These are phyloP conservation scores for Xylocampa areola DNA, from an alignment of 2,888 invertebrate genomes.

Conservation along the genomic window DNA sequence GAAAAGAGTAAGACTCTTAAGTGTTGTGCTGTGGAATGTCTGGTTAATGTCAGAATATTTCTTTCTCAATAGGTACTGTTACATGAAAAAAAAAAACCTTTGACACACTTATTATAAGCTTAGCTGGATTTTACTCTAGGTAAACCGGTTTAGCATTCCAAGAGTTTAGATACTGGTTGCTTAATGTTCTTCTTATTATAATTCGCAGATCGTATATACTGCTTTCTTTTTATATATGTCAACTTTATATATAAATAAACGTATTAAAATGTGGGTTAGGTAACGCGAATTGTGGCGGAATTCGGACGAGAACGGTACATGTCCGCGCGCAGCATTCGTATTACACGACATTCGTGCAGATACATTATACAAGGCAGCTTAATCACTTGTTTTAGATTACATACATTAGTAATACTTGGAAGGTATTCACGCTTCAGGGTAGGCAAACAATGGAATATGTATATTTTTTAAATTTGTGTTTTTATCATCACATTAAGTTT, in stretches of 20 bases:
- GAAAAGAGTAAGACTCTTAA: neutral
- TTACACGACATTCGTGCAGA: slow-evolving; percentile 52
- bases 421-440: slow-evolving; percentile 41
- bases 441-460: slow-evolving; percentile 18
- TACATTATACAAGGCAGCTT: slow-evolving; percentile 57
- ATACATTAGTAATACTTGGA: slow-evolving; percentile 30
- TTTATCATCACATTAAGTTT: neutral
- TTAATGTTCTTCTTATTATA: slow-evolving; percentile 41
- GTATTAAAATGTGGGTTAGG: slow-evolving; percentile 79
- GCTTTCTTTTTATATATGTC: slow-evolving; percentile 58
- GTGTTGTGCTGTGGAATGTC: neutral
- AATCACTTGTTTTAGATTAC: slow-evolving; percentile 42
- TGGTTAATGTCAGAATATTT: slow-evolving; percentile 5
- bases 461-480: slow-evolving; percentile 5
- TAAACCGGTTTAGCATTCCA: slow-evolving; percentile 45
- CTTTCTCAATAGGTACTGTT: slow-evolving; percentile 5
- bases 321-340: slow-evolving; percentile 54
- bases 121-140: slow-evolving; percentile 20
- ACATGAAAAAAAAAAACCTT: slow-evolving; percentile 8
- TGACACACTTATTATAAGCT: slow-evolving; percentile 7
- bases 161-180: slow-evolving; percentile 29
- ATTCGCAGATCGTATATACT: slow-evolving; percentile 25
- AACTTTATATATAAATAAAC: slow-evolving; percentile 66
- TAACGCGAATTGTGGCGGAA: slow-evolving; percentile 80
- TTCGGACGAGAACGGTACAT: slow-evolving; percentile 82